phyloP scores from a whole-genome alignment of 2,797 vertebrate genomes.

The Scolopax rusticola region DNA sequence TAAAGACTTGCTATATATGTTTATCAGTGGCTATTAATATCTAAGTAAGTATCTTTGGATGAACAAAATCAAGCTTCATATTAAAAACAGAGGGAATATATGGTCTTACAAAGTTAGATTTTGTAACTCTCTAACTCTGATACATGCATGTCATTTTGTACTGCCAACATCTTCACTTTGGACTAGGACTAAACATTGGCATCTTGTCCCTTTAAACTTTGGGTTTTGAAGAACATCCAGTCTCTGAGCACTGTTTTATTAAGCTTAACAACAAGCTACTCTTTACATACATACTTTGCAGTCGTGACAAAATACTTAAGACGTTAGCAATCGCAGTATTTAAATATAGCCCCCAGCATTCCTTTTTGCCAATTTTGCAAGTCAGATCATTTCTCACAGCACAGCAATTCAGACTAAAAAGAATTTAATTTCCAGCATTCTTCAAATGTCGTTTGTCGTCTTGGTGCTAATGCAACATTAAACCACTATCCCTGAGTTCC shows the following conservation, averaged over 20 bases:
- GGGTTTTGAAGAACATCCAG: not conserved
- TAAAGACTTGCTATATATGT: not conserved
- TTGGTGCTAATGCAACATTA: conserved; percentile 3
- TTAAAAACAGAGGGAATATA: not conserved
- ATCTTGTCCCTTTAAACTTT: not conserved
- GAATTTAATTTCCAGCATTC: conserved; percentile 21
- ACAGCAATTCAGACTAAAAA: not conserved
- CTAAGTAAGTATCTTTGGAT: not conserved
- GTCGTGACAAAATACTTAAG: conserved; percentile 11
- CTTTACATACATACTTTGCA: not conserved
- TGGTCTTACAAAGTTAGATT: not conserved
- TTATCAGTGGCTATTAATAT: not conserved
- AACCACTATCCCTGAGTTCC: not conserved
- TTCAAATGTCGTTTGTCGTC: conserved; percentile 24
- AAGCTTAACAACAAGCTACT: conserved; percentile 24
- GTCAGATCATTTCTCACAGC: conserved; percentile 19
- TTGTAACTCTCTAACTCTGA: not conserved
- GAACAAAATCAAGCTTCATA: not conserved
- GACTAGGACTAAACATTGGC: not conserved
- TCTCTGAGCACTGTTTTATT: not conserved
- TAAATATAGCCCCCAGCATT: not conserved
- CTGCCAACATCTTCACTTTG: not conserved
- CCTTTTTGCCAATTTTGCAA: conserved; percentile 11
- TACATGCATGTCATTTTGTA: not conserved
- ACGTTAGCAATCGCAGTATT: not conserved